Percentiles rank a stretch among this genome's conserved stretches.
Conservation (phyloP, 2,797 vertebrate species). For the Coreius guichenoti region DNA sequence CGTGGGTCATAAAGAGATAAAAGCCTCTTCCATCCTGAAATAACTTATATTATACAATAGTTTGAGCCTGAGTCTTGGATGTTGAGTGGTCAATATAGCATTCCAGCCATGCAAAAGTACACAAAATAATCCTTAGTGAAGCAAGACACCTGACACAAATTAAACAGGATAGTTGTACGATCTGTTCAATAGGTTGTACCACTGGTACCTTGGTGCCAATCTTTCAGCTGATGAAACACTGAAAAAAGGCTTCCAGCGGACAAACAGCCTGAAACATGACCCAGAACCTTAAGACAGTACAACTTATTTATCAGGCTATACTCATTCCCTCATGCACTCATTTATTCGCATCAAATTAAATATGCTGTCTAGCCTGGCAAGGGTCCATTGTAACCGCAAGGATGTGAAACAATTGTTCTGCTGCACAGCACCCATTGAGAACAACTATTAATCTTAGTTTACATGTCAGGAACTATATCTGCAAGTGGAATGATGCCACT, state of each 20-base stretch:
- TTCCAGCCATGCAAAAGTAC: not conserved
- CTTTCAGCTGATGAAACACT: not conserved
- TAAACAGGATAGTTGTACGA: not conserved
- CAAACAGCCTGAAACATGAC: not conserved
- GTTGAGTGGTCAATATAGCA: not conserved
- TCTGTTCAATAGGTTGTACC: not conserved
- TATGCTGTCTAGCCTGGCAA: not conserved
- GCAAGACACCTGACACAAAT: not conserved
- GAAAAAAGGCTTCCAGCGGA: not conserved
- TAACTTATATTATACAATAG: not conserved
- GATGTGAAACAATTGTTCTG: not conserved
- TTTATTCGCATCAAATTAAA: constrained; percentile 16
- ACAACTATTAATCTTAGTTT: constrained; percentile 26
- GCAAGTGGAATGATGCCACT: constrained; percentile 10
- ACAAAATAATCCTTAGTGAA: not conserved
- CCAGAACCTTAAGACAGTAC: not conserved
- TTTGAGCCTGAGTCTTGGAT: not conserved
- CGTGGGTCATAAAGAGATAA: not conserved
- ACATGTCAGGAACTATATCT: constrained; percentile 6
- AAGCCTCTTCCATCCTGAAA: not conserved
- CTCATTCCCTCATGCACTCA: not conserved
- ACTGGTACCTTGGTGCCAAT: not conserved
- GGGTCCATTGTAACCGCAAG: constrained; percentile 8
- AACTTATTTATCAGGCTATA: not conserved
- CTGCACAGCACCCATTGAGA: not conserved